A percentile compares a stretch with the other conserved stretches of the same genome.
Conservation (phyloP, 2,888 invertebrate species). For the Acleris sparsana region DNA sequence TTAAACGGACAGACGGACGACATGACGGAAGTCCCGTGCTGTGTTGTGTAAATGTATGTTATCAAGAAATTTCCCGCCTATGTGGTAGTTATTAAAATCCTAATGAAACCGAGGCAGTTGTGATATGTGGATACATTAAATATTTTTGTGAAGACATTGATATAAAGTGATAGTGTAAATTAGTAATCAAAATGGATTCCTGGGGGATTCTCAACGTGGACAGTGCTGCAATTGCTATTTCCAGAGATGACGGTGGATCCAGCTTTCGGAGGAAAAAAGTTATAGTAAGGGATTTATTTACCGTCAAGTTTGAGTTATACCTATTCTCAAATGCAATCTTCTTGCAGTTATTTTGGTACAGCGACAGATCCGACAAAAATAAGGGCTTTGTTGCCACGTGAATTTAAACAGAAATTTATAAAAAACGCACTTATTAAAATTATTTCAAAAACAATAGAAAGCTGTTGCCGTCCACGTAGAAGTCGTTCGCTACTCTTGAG, state of each 20-base stretch:
- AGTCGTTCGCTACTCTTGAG: no score
- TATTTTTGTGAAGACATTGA: conserved; percentile 13
- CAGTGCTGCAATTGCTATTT: conserved; percentile 86
- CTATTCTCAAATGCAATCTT: not conserved
- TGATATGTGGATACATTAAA: conserved; percentile 5
- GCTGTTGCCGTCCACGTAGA: no score
- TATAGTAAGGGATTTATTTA: conserved; percentile 53
- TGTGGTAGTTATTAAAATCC: conserved; percentile 49
- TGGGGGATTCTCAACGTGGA: conserved; percentile 88
- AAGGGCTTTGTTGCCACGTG: not conserved
- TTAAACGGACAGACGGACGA: conserved; percentile 48
- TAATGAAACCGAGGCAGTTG: conserved; percentile 35
- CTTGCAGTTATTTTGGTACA: conserved; percentile 4
- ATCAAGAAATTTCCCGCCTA: conserved; percentile 56
- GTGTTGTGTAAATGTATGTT: conserved; percentile 42
- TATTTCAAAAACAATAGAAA: no score
- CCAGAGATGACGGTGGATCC: conserved; percentile 86
- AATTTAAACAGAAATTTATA: not conserved
- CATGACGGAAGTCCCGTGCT: conserved; percentile 49
- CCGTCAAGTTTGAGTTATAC: not conserved
- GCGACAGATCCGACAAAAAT: not conserved
- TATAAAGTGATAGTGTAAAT: conserved; percentile 16
- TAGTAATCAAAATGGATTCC: conserved; percentile 83
- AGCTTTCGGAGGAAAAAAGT: conserved; percentile 78
- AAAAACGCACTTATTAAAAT: not conserved